Percentiles rank a stretch among this genome's conserved stretches.
Evolutionary conservation across 2,113 vertebrate species (phyloP).

Genomic region (Hydrochoerus hydrochaeris): DNA sequence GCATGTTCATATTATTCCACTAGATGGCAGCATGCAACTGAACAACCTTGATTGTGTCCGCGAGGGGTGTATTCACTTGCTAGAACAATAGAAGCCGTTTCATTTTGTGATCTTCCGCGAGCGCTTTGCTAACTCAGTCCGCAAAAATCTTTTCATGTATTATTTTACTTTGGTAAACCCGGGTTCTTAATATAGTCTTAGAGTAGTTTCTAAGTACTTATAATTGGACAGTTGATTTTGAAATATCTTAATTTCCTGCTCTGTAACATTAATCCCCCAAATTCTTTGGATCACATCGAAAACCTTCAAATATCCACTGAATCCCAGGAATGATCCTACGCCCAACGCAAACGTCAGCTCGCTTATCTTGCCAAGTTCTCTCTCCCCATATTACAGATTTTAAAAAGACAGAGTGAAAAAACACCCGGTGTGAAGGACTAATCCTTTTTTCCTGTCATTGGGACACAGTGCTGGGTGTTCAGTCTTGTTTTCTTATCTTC

Average conservation of each 20-base stretch:
- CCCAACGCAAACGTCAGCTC: neutral
- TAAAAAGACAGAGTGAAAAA: neutral
- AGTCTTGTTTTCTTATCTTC: neutral
- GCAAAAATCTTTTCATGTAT: neutral
- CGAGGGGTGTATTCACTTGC: conserved; percentile 14
- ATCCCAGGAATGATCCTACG: neutral
- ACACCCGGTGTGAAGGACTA: no score
- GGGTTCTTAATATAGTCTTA: conserved; percentile 24
- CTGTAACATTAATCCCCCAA: neutral
- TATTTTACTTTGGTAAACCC: neutral
- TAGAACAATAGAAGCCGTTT: conserved; percentile 78
- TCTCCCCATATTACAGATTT: neutral
- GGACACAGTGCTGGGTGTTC: neutral
- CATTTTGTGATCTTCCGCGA: neutral
- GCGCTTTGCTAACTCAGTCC: conserved; percentile 34
- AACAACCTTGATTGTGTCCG: neutral
- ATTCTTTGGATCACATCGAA: neutral
- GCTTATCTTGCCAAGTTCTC: neutral
- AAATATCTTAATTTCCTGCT: conserved; percentile 19
- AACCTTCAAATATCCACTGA: neutral
- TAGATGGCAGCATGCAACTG: conserved; percentile 87
- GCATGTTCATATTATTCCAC: conserved; percentile 83
- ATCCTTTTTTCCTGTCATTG: no score
- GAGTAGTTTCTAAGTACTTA: neutral
- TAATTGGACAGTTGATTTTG: neutral